Base-by-base conservation (phyloP, 2,797 vertebrate genomes). In the Oreochromis mossambicus region DNA sequence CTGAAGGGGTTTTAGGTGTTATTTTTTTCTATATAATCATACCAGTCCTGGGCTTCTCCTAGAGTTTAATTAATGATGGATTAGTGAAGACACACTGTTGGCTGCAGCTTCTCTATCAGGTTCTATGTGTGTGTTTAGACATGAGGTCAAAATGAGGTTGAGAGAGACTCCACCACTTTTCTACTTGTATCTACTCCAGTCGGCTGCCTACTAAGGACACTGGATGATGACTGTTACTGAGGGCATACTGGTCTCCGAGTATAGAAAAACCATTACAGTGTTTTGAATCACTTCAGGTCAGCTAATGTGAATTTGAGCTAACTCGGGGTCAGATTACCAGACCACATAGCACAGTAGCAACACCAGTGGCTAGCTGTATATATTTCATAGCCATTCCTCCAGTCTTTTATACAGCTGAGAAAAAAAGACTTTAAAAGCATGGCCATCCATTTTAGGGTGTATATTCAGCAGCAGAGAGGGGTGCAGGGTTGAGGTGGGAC, bases 11-110 rank as follows among this genome's bases (percentile, higher is more conserved):
- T 52, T 76, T 38, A 77, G 82, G 89, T 83, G 88, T 89, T 38
- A 81, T 56, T 80, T 83, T 19, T 91, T 87, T 66, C 87, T 89
- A 91, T 82, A 87, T 83, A 87, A 78, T 43, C 78, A 68, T 80
- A 88, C 85, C 89, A 82, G 58, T 63, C 52, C 48, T 24, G 52
- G n/a, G 63, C 73, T 75, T 51, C 80, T 85, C 91, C 81, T 81
- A 87, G 85, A 83, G 87, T 88, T 79, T 86, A 83, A 89, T 92
- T 92, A 92, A 77, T 78, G 55, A 43, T 48, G 79, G 92, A 92
- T 93, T 88, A 86, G 81, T 70, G 66, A 43, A 43, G 66, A 5
- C 6, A 43, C 8, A 0, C n/a, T 68, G 36, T 41, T 68, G 36
- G 38, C 38, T 24, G 38, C 63, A 24, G 66, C 38, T 3, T 68